Evolutionary conservation across 2,888 invertebrate species (phyloP), one percentile per base, ranked within the genome.

Genomic region (Adelognathus sp.): DNA sequence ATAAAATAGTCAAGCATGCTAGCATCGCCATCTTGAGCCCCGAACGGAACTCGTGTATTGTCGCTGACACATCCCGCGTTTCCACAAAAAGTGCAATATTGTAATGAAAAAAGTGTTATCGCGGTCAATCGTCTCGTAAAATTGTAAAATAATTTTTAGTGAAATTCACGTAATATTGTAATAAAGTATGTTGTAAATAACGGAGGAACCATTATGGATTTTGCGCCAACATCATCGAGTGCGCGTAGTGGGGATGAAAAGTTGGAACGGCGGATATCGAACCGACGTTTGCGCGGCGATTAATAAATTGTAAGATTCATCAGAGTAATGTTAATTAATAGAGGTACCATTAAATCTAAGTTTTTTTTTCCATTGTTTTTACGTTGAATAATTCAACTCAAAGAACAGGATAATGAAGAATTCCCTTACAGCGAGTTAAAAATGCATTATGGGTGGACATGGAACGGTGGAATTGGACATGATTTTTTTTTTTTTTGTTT

Each of bases 401-500:
- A 69, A 18, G 24, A 75, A 74, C 33, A 29, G 60, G 31, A 56
- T 64, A 36, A 29, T 46, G 21, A 29, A n/a, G 44, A 63, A 72
- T 46, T 46, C 29, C 36, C 14, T 52, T 72, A 31, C 21, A 66
- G 74, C 44, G 44, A 29, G 46, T 60, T 72, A 77, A 82, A 82
- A 82, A 83, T 86, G 87, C 86, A 88, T 87, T 85, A 82, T 86
- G 86, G 87, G 86, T 87, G 80, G 77, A 88, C 73, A 83, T 75
- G 88, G 83, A 88, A 88, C 86, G 84, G 79, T 73, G 85, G 86
- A 85, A 88, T 83, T 80, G 83, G 84, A 87, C 86, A 85, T 18
- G 66, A 76, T 63, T 52, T 56, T 80, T 81, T 85, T 82, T 24
- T 83, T 85, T 85, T 86, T 84, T 84, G n/a, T n/a, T n/a, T 66